These are phyloP conservation scores for Pogonus chalceus DNA, from an alignment of 1,140 invertebrate genomes.

Conservation along the genomic window DNA sequence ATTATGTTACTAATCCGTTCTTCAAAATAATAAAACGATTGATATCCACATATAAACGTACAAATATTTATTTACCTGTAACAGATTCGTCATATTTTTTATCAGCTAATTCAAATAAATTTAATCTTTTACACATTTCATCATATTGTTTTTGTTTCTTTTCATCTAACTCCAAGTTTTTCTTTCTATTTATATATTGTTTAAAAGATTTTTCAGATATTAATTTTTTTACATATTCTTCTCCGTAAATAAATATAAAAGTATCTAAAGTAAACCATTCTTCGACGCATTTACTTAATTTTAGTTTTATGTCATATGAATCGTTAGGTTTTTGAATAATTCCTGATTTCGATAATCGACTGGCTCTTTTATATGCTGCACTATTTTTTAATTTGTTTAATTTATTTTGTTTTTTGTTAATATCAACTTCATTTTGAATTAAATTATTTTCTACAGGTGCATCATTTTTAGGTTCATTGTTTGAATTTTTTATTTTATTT, in stretches of 20 bases:
- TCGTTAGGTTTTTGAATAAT: constrained; percentile 3
- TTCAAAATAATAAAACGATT: background rate
- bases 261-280: constrained; percentile 51
- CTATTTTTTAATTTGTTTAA: constrained; percentile 7
- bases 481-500: constrained; percentile 21
- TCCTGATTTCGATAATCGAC: constrained; percentile 12
- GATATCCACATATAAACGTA: background rate
- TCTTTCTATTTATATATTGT: constrained; percentile 41
- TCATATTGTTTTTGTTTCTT: constrained; percentile 37
- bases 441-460: constrained; percentile 28
- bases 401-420: constrained; percentile 15
- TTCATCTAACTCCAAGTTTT: constrained; percentile 20
- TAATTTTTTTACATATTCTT: constrained; percentile 43
- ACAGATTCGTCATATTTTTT: constrained; percentile 36
- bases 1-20: too few relatives aligned
- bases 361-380: constrained; percentile 13
- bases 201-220: constrained; percentile 43
- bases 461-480: constrained; percentile 14
- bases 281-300: constrained; percentile 42
- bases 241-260: constrained; percentile 43
- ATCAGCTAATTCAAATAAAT: constrained; percentile 44
- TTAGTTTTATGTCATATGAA: constrained; percentile 15
- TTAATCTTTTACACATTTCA: constrained; percentile 42
- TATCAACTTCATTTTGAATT: constrained; percentile 19
- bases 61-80: constrained; percentile 17